phyloP scores from a whole-genome alignment of 2,113 vertebrate genomes.

The Alligator mississippiensis region DNA sequence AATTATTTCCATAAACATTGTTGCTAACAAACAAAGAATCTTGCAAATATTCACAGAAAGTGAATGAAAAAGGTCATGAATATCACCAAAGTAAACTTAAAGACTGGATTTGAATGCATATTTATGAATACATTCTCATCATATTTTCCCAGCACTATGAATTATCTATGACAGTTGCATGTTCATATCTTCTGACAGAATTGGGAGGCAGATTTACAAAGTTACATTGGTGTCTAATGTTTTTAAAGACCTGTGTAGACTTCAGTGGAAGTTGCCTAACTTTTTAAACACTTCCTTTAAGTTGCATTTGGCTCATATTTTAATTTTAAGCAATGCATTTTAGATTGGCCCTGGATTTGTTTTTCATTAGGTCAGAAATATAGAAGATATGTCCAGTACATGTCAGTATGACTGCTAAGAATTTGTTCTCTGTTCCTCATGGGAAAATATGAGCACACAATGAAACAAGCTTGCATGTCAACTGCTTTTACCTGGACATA shows the following conservation, averaged over 20 bases:
- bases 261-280: background rate
- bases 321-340: background rate
- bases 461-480: background rate
- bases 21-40: background rate
- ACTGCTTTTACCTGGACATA: background rate
- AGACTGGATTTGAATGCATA: background rate
- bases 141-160: background rate
- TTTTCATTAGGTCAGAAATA: background rate
- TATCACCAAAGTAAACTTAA: background rate
- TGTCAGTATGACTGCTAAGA: background rate
- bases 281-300: background rate
- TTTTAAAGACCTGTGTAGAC: background rate
- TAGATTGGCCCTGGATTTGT: background rate
- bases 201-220: background rate
- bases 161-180: background rate
- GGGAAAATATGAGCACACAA: background rate
- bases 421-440: background rate
- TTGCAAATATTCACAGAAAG: background rate
- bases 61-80: background rate
- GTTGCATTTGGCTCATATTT: background rate
- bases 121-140: background rate
- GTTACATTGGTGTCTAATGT: background rate
- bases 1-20: background rate
- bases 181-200: background rate
- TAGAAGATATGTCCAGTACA: background rate